These are phyloP conservation scores for Channa striata DNA, from an alignment of 2,797 vertebrate genomes.

Conservation along the genomic window DNA sequence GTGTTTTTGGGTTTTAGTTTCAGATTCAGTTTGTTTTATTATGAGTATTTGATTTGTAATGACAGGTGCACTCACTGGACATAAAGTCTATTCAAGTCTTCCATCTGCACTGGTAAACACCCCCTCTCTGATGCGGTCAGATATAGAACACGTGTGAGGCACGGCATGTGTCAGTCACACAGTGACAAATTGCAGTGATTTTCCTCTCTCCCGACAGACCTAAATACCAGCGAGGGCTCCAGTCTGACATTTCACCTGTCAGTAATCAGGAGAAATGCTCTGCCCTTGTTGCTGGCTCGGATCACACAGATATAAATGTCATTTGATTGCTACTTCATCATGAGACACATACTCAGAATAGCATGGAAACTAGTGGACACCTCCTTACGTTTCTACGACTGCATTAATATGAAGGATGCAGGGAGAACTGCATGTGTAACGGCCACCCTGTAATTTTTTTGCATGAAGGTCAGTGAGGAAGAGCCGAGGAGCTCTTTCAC, in stretches of 20 bases:
- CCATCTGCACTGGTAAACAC: slow-evolving; percentile 9
- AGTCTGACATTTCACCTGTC: slow-evolving; percentile 68
- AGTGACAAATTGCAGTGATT: slow-evolving; percentile 38
- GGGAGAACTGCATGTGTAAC: background rate
- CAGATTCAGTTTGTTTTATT: background rate
- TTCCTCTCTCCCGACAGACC: slow-evolving; percentile 44
- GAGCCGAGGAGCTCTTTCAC: background rate
- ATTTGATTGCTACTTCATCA: slow-evolving; percentile 53
- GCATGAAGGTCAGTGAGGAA: slow-evolving; percentile 1
- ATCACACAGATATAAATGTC: slow-evolving; percentile 43
- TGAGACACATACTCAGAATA: background rate
- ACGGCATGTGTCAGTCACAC: slow-evolving; percentile 69
- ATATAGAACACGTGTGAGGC: slow-evolving; percentile 57
- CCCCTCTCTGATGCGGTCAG: slow-evolving; percentile 29
- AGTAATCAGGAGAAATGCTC: slow-evolving; percentile 49
- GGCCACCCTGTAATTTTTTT: slow-evolving; percentile 2
- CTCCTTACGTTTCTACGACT: slow-evolving; percentile 23
- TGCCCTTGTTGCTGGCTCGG: slow-evolving; percentile 43
- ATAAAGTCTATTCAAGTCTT: background rate
- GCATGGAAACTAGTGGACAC: slow-evolving; percentile 12
- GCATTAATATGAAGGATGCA: slow-evolving; percentile 7
- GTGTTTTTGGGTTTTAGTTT: no score
- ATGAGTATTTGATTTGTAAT: no score
- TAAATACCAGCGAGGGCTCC: slow-evolving; percentile 51
- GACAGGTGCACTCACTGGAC: background rate